Evolutionary conservation across 2,797 vertebrate species (phyloP), one percentile per base, ranked within the genome.

Genomic region (Phoeniculus purpureus): DNA sequence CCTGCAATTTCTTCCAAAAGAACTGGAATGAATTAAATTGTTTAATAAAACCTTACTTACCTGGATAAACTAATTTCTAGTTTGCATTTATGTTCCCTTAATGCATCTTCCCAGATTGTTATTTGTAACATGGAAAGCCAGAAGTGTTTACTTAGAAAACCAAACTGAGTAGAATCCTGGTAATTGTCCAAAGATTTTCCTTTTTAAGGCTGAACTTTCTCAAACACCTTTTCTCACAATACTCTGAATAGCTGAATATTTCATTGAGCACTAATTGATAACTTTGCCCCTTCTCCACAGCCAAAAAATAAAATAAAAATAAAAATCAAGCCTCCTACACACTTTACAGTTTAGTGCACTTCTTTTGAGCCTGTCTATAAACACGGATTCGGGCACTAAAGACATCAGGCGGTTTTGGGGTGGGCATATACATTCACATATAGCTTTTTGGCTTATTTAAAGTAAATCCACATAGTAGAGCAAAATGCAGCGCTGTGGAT

Each of bases 11-110:
- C 96, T 97, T 97, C 96, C 96, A 97, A 97, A 97, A 95, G 97
- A 97, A 94, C 97, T 97, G 97, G 97, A 97, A 97, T 97, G 93
- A 97, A 98, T 98, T 97, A 98, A 96, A 96, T 95, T 97, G 96
- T 97, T 97, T 98, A 97, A 98, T 97, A 97, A 97, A 97, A 96
- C 59, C 87, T 96, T 94, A 94, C 92, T 97, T 98, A 98, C 97
- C 97, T 97, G 97, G 94, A 96, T 97, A 96, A 97, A 96, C 89
- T 97, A 78, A 97, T 96, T 97, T 96, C 94, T 96, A 97, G 75
- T 96, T 97, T 97, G 89, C 87, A 96, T 96, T 96, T 92, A 85
- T 52, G 65, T 92, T 95, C 87, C 77, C 84, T 68, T 95, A 95
- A 94, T 97, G 90, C 91, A 97, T 95, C 95, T 97, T 91, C 96